Percentiles rank a stretch among this genome's conserved stretches.
Conservation (phyloP, 35 echinoderm and acorn worm species). For the Apostichopus japonicus region DNA sequence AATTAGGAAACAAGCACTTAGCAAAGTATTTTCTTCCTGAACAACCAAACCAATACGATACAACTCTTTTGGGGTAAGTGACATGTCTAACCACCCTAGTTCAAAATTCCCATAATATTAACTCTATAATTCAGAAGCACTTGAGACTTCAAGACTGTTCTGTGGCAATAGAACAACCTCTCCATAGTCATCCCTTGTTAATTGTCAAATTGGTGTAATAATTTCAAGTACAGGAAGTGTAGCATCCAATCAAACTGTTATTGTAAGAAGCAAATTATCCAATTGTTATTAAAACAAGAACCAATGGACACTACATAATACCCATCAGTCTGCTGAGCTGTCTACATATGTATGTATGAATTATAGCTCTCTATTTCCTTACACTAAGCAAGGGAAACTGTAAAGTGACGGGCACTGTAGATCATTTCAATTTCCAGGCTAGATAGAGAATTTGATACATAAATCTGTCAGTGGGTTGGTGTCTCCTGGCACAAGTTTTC, state of each 20-base stretch:
- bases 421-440: too few species aligned
- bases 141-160: conserved; percentile 14
- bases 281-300: too few species aligned
- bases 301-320: too few species aligned
- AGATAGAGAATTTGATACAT: too few species aligned
- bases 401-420: too few species aligned
- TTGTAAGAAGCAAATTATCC: too few species aligned
- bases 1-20: conserved; percentile 9
- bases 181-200: conserved; percentile 5
- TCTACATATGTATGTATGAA: too few species aligned
- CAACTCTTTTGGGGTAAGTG: background rate
- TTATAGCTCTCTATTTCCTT: background rate
- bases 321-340: too few species aligned
- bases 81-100: conserved; percentile 13
- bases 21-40: conserved; percentile 14
- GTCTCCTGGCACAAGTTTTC: too few species aligned
- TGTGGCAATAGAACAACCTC: conserved; percentile 13
- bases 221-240: too few species aligned
- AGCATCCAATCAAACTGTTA: too few species aligned
- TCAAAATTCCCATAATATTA: conserved; percentile 16
- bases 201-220: background rate
- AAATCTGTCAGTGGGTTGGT: too few species aligned
- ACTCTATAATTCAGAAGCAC: conserved; percentile 14
- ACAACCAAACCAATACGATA: background rate
- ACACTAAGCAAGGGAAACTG: background rate